Percentiles rank a stretch among this genome's conserved stretches.
These are phyloP conservation scores for Orbicella faveolata DNA, from an alignment of 64 coral and sea anemone species.

Conservation along the genomic window DNA sequence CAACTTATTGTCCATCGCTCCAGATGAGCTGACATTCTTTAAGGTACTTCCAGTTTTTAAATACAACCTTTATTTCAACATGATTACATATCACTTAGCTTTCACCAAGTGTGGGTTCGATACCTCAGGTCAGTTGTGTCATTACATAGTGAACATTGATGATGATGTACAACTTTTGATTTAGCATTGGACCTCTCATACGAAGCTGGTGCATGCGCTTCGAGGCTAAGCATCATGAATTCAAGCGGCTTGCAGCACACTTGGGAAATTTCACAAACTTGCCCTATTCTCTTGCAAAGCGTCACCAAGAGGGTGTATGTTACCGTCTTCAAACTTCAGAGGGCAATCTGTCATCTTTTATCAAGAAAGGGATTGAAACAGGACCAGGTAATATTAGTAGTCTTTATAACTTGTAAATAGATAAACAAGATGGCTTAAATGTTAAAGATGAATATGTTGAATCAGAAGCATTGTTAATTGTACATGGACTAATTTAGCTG, in stretches of 20 bases:
- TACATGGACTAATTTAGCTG: too few relatives aligned
- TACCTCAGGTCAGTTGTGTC: too few relatives aligned
- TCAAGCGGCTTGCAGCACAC: conserved; percentile 36
- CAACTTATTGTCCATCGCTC: too few relatives aligned
- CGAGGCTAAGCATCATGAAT: conserved; percentile 76
- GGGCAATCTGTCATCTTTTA: conserved; percentile 47
- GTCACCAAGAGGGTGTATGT: conserved; percentile 46
- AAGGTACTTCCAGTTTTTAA: too few relatives aligned
- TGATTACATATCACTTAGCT: too few relatives aligned
- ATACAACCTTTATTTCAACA: too few relatives aligned
- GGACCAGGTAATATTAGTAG: conserved; percentile 57
- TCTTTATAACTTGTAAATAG: not conserved
- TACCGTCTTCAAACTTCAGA: conserved; percentile 19
- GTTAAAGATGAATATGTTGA: too few relatives aligned
- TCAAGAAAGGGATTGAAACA: conserved; percentile 60
- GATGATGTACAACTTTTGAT: not conserved
- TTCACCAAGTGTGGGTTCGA: too few relatives aligned
- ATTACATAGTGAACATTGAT: not conserved
- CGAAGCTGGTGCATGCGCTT: conserved; percentile 76
- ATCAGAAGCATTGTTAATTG: too few relatives aligned
- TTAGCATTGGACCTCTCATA: conserved; percentile 67
- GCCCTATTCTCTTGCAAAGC: conserved; percentile 38
- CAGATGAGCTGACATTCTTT: too few relatives aligned
- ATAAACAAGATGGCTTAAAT: too few relatives aligned
- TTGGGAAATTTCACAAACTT: conserved; percentile 74